phyloP scores from a whole-genome alignment of 2,797 vertebrate genomes.

The Loris lydekkerianus region DNA sequence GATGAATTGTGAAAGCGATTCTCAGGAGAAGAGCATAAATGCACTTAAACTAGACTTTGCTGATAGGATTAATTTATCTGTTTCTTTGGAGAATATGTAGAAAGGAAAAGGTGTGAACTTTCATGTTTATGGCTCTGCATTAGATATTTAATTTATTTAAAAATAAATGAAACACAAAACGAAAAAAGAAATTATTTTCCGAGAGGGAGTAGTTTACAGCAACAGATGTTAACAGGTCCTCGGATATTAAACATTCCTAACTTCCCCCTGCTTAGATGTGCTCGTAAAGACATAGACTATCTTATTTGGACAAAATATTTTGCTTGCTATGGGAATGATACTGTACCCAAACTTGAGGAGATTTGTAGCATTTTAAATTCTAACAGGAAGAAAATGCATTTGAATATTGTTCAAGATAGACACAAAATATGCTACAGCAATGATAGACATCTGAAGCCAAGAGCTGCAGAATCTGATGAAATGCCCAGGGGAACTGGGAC shows the following conservation, averaged over 20 bases:
- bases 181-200: neutral
- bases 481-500: neutral
- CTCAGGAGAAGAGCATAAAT: neutral
- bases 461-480: neutral
- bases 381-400: conserved; percentile 21
- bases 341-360: neutral
- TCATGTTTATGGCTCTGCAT: neutral
- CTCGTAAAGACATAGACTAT: neutral
- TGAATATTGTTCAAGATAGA: conserved; percentile 17
- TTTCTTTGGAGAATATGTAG: neutral
- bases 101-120: neutral
- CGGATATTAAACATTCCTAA: neutral
- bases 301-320: neutral
- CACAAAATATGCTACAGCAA: neutral
- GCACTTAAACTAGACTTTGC: neutral
- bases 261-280: neutral
- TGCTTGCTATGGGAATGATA: neutral
- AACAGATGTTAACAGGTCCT: neutral
- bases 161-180: neutral
- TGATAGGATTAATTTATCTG: neutral
- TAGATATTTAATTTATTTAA: neutral
- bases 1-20: neutral
- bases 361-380: neutral
- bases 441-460: conserved; percentile 40
- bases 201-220: neutral